Evolutionary conservation across 2,113 vertebrate species (phyloP), one percentile per base, ranked within the genome.

Genomic region (Abramis brama): DNA sequence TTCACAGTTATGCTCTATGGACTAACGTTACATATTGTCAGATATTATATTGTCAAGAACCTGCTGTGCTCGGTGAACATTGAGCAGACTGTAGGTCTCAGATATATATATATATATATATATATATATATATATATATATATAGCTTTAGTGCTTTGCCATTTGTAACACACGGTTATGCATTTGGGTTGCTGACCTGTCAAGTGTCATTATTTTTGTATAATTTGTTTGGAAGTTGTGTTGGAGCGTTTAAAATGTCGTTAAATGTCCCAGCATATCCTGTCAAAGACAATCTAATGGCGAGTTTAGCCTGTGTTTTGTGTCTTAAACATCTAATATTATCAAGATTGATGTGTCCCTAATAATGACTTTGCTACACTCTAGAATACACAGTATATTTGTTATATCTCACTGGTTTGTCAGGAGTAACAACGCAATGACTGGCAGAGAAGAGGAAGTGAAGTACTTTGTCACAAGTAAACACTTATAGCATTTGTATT

Each of bases 371-470:
- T 21, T 70, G 66, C 33, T 11, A 39, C 19, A 19, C 15, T 43
- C 1, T 33, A 66, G 6, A 8, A 17, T 21, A 3, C 4, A 71
- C 8, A 11, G 3, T 2, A 71, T 33, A 21, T 70, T 10, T 70
- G 33, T 12, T n/a, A 21, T 70, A 43, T 71, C 36, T 11, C 8
- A 10, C 19, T 71, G 68, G 11, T 43, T 43, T 43, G 68, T 71
- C 36, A 43, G 73, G n/a, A 30, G 12, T 19, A 10, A 52, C 47
- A 27, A 3, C 11, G 36, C 23, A 73, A 73, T 23, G 15, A 6
- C 17, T 77, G 75, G 33, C 25, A 77, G 75, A 55, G 47, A 23
- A 50, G 62, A 64, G 39, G 60, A 82, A 82, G 79, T 21, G 79
- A 70, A 82, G 21, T 21, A 25, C 6, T 30, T 27, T 17, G n/a